Evolutionary conservation across 2,797 vertebrate genomes (phyloP).

Genomic region (Lagorchestes hirsutus): DNA sequence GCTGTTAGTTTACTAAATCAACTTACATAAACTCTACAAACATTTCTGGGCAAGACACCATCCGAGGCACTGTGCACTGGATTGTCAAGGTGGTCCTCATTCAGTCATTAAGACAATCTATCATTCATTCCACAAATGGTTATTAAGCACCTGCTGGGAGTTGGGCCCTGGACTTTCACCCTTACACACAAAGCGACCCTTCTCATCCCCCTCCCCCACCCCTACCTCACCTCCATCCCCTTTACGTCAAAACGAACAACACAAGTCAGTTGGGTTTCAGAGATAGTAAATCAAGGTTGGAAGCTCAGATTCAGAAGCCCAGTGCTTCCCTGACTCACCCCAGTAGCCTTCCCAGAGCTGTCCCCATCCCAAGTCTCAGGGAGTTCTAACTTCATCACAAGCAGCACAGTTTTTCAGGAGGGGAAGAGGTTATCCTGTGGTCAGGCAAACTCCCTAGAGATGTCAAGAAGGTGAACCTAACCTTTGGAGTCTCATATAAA

Average conservation of each 20-base stretch:
- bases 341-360: neutral
- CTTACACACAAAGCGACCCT: neutral
- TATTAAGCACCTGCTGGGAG: neutral
- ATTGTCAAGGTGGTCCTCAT: neutral
- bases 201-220: neutral
- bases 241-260: neutral
- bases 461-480: constrained; percentile 77
- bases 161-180: neutral
- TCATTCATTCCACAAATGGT: neutral
- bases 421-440: constrained; percentile 79
- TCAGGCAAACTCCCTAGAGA: constrained; percentile 80
- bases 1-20: neutral
- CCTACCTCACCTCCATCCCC: neutral
- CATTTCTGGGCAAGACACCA: neutral
- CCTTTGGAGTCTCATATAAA: constrained; percentile 85
- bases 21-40: neutral
- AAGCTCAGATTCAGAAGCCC: neutral
- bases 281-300: neutral
- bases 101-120: neutral
- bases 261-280: neutral
- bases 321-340: neutral
- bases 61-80: neutral
- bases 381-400: constrained; percentile 67
- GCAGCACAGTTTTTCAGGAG: constrained; percentile 50
- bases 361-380: neutral